Base-by-base conservation (phyloP, 2,113 vertebrate genomes). In the Stigmatopora argus region DNA sequence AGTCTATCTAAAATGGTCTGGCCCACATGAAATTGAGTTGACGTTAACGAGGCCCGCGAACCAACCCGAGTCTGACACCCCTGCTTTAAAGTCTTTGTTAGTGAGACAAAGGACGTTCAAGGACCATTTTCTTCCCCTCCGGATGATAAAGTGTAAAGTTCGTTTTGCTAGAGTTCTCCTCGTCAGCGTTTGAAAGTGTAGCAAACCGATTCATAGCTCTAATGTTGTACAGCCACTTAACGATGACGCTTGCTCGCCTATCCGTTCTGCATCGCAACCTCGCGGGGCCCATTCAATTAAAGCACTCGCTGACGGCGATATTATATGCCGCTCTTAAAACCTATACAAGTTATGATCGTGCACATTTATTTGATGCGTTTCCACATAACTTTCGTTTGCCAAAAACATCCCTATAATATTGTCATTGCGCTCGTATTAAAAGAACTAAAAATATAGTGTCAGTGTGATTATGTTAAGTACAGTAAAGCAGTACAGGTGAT, bases 181-280 rank as follows among this genome's bases (percentile, higher is more conserved):
- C 5, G 53, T 31, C 19, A 23, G 23, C 53, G 14, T 31, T 13
- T 17, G 53, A 56, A 31, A 56, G 53, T 31, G 53, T 56, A 55
- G 51, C 51, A 21, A 23, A 31, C 53, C 53, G 23, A 31, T 31
- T 56, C 23, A 2, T 56, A 31, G 53, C 23, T 31, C 15, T 56
- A 56, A 56, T 56, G 53, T 56, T 56, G 23, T 31, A 15, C 53
- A 56, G 53, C 53, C 53, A 56, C 53, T 56, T 56, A 56, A 56
- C 53, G 53, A 17, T 21, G 23, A 15, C 23, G 13, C 23, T 34
- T 34, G 5, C 53, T 23, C 14, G 19, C 23, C 53, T 56, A 23
- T 56, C 23, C 13, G 53, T 56, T 56, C 53, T 56, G 23, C 53
- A 13, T 56, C 23, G 21, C 31, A 56, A 56, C 23, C 53, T 31